A percentile compares a stretch with the other conserved stretches of the same genome.
phyloP scores from a whole-genome alignment of 2,113 vertebrate species.

The Eurystomus gularis region DNA sequence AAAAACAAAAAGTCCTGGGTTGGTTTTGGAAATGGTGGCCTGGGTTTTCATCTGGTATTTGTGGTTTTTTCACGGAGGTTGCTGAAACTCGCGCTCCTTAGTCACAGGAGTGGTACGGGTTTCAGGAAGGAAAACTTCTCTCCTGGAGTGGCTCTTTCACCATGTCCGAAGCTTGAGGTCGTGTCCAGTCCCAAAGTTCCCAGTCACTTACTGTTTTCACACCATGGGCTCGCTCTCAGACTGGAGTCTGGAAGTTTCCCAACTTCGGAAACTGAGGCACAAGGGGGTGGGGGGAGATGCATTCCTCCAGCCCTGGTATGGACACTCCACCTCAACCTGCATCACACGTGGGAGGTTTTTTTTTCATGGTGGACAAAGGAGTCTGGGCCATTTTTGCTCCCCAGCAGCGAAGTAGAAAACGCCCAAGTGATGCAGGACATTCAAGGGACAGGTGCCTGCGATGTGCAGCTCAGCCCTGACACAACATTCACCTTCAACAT shows the following conservation, averaged over 20 bases:
- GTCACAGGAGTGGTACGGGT: neutral
- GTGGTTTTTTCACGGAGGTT: neutral
- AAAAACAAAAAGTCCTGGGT: neutral
- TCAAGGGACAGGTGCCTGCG: neutral
- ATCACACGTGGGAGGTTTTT: accelerated
- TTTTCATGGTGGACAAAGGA: neutral
- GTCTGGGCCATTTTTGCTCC: neutral
- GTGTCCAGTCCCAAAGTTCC: accelerated
- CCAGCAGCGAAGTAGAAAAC: neutral
- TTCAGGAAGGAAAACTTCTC: neutral
- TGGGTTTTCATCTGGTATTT: neutral
- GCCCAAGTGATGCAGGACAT: accelerated
- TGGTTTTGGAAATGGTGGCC: neutral
- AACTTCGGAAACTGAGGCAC: neutral
- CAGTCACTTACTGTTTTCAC: neutral
- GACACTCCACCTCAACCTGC: neutral
- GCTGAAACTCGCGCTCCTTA: neutral
- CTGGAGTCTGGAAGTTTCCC: neutral
- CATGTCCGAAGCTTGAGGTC: neutral
- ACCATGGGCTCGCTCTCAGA: accelerated
- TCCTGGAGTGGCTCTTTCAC: neutral
- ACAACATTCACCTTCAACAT: too few species aligned
- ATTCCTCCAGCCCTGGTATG: neutral
- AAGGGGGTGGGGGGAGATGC: neutral
- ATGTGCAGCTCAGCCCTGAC: neutral